phyloP scores from a whole-genome alignment of 1,140 invertebrate species.

The Sinella curviseta region DNA sequence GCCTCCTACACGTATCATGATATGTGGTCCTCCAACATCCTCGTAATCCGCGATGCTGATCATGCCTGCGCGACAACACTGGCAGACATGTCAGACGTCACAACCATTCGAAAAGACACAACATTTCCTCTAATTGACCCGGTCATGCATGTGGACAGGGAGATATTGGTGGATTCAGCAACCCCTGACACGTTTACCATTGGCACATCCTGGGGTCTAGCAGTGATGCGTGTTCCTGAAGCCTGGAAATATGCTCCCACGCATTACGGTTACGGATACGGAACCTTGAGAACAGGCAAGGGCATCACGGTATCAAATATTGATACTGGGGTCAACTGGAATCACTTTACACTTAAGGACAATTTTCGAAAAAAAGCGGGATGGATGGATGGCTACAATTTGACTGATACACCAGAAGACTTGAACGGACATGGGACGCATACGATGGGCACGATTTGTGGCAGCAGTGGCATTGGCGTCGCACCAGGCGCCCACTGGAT shows the following conservation, averaged over 20 bases:
- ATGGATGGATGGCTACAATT: neutral
- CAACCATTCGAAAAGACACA: neutral
- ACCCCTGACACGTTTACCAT: neutral
- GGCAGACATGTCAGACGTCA: neutral
- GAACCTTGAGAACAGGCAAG: neutral
- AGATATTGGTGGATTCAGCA: neutral
- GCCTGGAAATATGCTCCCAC: neutral
- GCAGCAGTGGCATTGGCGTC: neutral
- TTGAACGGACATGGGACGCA: neutral
- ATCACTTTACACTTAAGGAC: neutral
- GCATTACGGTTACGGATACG: neutral
- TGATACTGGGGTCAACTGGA: neutral
- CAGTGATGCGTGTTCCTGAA: neutral
- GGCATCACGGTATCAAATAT: neutral
- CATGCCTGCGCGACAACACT: neutral
- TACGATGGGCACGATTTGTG: constrained; percentile 9
- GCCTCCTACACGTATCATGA: neutral
- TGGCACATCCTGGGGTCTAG: neutral
- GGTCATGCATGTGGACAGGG: neutral
- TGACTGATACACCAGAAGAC: neutral
- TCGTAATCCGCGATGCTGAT: neutral
- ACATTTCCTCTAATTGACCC: neutral
- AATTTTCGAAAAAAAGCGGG: neutral
- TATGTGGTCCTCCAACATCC: neutral
- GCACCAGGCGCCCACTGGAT: constrained; percentile 9